These are phyloP conservation scores for Limnephilus marmoratus DNA, from an alignment of 2,888 invertebrate genomes.

Conservation along the genomic window DNA sequence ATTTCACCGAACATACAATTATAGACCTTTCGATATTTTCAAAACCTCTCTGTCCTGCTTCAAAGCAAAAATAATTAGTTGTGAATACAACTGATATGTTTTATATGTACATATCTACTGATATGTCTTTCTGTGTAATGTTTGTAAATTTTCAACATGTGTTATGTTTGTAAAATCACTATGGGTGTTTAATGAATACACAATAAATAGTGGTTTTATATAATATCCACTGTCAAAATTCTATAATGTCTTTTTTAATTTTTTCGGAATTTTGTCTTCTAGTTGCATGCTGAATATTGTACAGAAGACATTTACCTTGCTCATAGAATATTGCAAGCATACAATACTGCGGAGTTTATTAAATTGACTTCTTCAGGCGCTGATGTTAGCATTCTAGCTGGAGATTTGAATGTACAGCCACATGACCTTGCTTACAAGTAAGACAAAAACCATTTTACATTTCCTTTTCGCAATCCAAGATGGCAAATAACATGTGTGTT, in stretches of 20 bases:
- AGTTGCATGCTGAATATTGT: constrained; percentile 97
- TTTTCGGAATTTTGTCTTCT: constrained; percentile 68
- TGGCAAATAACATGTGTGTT: background rate
- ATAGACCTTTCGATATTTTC: too few relatives aligned
- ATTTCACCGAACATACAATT: too few relatives aligned
- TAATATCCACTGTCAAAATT: too few relatives aligned
- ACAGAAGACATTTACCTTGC: constrained; percentile 92
- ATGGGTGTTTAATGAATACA: too few relatives aligned
- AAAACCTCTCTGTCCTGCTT: too few relatives aligned
- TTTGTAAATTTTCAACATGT: too few relatives aligned
- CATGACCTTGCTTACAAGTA: constrained; percentile 87
- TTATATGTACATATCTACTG: too few relatives aligned
- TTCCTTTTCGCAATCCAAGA: background rate
- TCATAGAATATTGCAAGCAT: constrained; percentile 95
- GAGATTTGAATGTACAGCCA: constrained; percentile 96
- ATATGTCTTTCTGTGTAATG: too few relatives aligned
- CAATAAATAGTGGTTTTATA: too few relatives aligned
- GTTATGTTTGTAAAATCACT: too few relatives aligned
- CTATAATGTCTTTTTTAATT: background rate
- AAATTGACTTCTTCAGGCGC: constrained; percentile 87
- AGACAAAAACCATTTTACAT: constrained; percentile 46
- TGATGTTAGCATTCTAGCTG: constrained; percentile 92
- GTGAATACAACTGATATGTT: too few relatives aligned
- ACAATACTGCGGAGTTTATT: constrained; percentile 96
- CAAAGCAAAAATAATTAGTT: too few relatives aligned